Conservation (phyloP, 2,797 vertebrate species). For the Aphelocoma californica region DNA sequence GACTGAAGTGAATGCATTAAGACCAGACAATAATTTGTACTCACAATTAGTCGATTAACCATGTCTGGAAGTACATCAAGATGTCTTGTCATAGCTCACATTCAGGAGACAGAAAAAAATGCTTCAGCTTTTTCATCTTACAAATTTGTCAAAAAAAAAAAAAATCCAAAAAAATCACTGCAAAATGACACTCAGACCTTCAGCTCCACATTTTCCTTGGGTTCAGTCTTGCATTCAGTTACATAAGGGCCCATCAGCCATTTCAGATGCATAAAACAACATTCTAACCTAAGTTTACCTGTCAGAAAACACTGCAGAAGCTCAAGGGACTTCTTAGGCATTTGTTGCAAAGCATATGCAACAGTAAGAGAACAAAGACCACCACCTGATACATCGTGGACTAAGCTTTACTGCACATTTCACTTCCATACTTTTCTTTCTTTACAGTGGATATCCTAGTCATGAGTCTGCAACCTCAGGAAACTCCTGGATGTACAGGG, state of each 20-base stretch:
- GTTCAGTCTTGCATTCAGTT: neutral
- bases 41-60: conserved; percentile 5
- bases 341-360: neutral
- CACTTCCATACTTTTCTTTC: neutral
- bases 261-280: neutral
- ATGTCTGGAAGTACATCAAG: neutral
- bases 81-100: neutral
- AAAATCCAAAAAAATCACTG: neutral
- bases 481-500: neutral
- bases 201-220: neutral
- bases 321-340: neutral
- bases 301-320: neutral
- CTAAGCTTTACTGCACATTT: neutral
- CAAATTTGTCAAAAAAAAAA: neutral
- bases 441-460: neutral
- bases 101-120: neutral
- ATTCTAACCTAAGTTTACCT: neutral
- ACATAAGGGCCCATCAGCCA: neutral
- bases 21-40: conserved; percentile 5
- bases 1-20: conserved; percentile 8
- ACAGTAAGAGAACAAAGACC: neutral
- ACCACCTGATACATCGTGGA: neutral
- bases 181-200: neutral
- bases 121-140: neutral
- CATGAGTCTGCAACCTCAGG: neutral